Percentiles rank a stretch among this genome's conserved stretches.
Conservation (phyloP, 2,113 vertebrate genomes). For the Zapus hudsonius region DNA sequence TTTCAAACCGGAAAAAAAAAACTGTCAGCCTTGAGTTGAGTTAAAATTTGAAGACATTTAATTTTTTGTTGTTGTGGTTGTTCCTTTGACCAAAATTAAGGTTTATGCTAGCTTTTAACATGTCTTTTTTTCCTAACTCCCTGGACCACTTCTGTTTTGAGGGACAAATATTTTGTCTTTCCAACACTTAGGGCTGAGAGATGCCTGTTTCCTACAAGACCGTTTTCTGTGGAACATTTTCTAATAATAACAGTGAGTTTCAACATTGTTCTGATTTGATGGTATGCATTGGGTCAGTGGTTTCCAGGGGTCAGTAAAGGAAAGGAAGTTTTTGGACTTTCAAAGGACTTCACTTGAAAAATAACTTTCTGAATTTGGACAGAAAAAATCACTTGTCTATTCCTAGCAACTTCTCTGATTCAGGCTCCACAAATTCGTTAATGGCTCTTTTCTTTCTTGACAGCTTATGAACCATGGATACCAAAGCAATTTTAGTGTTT, state of each 20-base stretch:
- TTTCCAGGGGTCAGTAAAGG: slow-evolving; percentile 71
- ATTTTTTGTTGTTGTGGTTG: background rate
- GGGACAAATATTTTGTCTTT: slow-evolving; percentile 54
- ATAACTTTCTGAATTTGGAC: slow-evolving; percentile 71
- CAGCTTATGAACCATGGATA: background rate
- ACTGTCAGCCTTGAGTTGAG: slow-evolving; percentile 4
- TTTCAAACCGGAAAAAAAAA: slow-evolving; percentile 16
- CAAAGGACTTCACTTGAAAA: slow-evolving; percentile 77
- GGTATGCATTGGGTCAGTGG: slow-evolving; percentile 76
- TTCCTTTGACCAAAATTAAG: slow-evolving; percentile 1
- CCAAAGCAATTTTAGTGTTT: background rate
- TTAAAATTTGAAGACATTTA: background rate
- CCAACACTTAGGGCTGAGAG: slow-evolving; percentile 12
- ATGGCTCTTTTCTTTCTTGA: background rate
- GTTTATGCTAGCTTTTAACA: background rate
- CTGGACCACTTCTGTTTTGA: background rate
- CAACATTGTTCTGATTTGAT: slow-evolving; percentile 70
- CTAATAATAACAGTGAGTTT: slow-evolving; percentile 73
- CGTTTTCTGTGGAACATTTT: slow-evolving; percentile 64
- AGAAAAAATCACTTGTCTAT: slow-evolving; percentile 43
- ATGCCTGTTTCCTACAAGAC: slow-evolving; percentile 49
- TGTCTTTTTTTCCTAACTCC: background rate
- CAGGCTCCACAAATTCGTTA: background rate
- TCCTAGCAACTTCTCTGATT: slow-evolving; percentile 38
- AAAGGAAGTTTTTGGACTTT: slow-evolving; percentile 77